Conservation (phyloP, 2,888 invertebrate genomes). For the Tribolium freemani region DNA sequence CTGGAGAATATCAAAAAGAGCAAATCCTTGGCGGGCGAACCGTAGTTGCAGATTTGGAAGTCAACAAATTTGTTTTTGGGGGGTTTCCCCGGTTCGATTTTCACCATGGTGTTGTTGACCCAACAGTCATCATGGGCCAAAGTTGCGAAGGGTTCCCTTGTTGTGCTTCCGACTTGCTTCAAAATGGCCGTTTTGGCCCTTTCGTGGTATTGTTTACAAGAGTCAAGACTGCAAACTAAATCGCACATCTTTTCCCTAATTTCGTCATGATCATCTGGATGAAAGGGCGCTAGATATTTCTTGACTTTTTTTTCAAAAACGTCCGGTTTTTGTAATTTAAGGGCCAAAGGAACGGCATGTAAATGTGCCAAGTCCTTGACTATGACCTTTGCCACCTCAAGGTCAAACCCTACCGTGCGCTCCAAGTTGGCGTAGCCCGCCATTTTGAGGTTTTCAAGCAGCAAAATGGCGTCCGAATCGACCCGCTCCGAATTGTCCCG, state of each 20-base stretch:
- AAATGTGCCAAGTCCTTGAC: conserved; percentile 34
- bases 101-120: conserved; percentile 73
- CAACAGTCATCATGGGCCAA: conserved; percentile 72
- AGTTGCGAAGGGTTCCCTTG: conserved; percentile 68
- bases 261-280: neutral
- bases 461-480: conserved; percentile 37
- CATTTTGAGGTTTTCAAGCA: conserved; percentile 43
- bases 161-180: neutral
- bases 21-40: neutral
- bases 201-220: neutral
- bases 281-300: neutral
- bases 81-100: conserved; percentile 56
- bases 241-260: neutral
- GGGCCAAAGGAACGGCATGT: conserved; percentile 37
- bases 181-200: neutral
- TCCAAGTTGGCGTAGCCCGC: conserved; percentile 29
- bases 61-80: neutral
- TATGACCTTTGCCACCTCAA: conserved; percentile 22
- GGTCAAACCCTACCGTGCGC: conserved; percentile 35
- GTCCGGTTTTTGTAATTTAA: conserved; percentile 31
- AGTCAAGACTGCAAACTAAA: neutral
- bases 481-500: neutral
- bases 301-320: conserved; percentile 9
- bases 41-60: neutral
- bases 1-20: neutral